Evolutionary conservation across 92 coral and sea anemone species (phyloP).

Genomic region (Epizoanthus scotinus): DNA sequence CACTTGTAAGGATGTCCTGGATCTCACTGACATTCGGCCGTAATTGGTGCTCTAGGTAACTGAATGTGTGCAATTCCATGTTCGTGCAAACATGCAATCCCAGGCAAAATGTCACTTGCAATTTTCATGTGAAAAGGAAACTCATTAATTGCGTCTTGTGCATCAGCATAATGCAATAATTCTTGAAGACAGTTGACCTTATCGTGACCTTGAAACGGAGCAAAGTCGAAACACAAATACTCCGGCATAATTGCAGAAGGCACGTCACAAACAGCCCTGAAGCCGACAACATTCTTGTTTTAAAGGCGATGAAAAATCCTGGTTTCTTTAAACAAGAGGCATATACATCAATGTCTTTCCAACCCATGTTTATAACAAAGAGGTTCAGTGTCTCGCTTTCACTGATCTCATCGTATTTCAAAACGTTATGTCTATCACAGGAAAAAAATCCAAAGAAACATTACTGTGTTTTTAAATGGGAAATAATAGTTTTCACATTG

Average conservation of each 20-base stretch:
- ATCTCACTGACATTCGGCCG: too few relatives aligned
- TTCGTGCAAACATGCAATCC: constrained; percentile 37
- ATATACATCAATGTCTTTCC: too few relatives aligned
- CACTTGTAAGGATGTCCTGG: too few relatives aligned
- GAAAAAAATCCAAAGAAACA: too few relatives aligned
- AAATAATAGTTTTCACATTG: too few relatives aligned
- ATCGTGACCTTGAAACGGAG: constrained; percentile 22
- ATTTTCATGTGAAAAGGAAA: constrained; percentile 13
- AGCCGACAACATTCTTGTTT: constrained; percentile 25
- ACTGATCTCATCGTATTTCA: too few relatives aligned
- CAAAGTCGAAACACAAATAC: constrained; percentile 29
- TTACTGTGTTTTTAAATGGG: too few relatives aligned
- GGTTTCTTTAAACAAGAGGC: constrained; percentile 38
- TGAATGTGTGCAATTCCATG: constrained; percentile 27
- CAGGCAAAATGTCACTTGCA: constrained; percentile 21
- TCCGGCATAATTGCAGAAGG: constrained; percentile 36
- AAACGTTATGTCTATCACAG: too few relatives aligned
- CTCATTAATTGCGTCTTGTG: neutral
- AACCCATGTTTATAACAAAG: too few relatives aligned
- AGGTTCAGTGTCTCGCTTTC: too few relatives aligned
- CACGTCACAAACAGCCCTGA: constrained; percentile 22
- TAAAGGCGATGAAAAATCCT: constrained; percentile 3
- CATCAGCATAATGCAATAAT: constrained; percentile 14
- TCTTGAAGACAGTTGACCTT: neutral
- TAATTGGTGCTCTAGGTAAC: too few relatives aligned